Base-by-base conservation (phyloP, 2,113 vertebrate genomes). In the Corythaixoides concolor region DNA sequence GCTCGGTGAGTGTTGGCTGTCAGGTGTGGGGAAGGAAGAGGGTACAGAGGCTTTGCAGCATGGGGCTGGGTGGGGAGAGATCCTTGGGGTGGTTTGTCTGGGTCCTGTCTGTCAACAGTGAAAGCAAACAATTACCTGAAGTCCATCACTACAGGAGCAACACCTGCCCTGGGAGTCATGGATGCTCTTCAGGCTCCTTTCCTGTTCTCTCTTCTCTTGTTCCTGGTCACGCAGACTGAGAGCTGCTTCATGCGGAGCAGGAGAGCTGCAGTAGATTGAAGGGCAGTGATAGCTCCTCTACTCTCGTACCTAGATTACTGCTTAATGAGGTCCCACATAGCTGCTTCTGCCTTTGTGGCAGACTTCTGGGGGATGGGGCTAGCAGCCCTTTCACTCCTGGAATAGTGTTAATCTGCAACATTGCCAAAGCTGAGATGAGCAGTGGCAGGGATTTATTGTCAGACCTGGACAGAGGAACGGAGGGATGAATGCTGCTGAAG, bases 171-270 rank as follows among this genome's bases (percentile, higher is more conserved):
- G 67, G 76, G 53, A 70, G 66, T 81, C 45, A 14, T 6, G 32
- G 76, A 27, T 75, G 80, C 37, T 45, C 30, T 28, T 67, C 33
- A 16, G 64, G 56, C n/a, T 86, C 35, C 39, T 77, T 86, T 53
- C 33, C 14, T 63, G 6, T 10, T 20, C 76, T 73, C 67, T 39
- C 6, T 28, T 58, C 37, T 83, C 35, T 53, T 24, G 14, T 37
- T 85, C 21, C 7, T n/a, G 0, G 0, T 82, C 62, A 16, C 8
- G 0, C 1, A 15, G 59, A 2, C 41, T 3, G 35, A 58, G 49
- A 91, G 55, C 23, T 37, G 8, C 47, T 68, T 45, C 50, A 1
- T 0, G 0, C 0, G 1, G 43, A 85, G 69, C 89, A 49, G 75
- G 67, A 86, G 63, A 55, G 80, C 75, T 56, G 6, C 47, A 74